Evolutionary conservation across 1,140 invertebrate species (phyloP), one percentile per base, ranked within the genome.

Genomic region (Lordiphosa collinella): DNA sequence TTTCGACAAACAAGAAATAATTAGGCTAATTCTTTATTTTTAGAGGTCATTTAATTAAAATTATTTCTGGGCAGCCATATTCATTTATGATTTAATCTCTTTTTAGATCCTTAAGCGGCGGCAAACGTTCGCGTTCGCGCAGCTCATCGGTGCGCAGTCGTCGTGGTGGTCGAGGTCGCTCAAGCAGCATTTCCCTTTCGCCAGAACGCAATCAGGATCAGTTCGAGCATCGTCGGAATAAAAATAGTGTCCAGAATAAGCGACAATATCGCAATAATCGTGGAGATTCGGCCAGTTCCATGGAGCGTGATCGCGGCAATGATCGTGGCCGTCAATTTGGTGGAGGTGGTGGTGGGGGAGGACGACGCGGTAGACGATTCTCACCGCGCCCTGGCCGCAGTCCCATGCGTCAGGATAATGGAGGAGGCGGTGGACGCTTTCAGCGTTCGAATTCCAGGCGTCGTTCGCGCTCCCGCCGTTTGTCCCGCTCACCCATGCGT

Each of bases 201-300:
- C 79, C 87, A 41, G 85, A 74, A 13, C 91, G 92, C 57, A 91
- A 92, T n/a, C 92, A 93, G 54, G 92, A 91, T 22, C 92, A 93
- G 65, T 94, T 94, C 82, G 93, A 94, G 78, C 93, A 94, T 56
- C 90, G 92, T 4, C 94, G 93, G 63, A 95, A 94, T 68, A 94
- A 95, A 74, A 92, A 94, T 59, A 94, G 94, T 41, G 92, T 95
- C 6, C 94, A 95, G 78, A 94, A 94, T 35, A 95, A 95, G 66
- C 90, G 96, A 16, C 95, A 96, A 47, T 97, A 97, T 78, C 91
- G 96, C 7, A 96, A 95, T 44, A 96, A 96, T 76, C 94, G 95
- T 37, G 94, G 95, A 63, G 93, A 93, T 22, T 94, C 93, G 0
- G 93, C 92, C 41, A 95, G 93, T 66, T 89, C 88, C 65, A 90